These are phyloP conservation scores for Asbolus verrucosus DNA, from an alignment of 1,140 invertebrate species.

Conservation along the genomic window DNA sequence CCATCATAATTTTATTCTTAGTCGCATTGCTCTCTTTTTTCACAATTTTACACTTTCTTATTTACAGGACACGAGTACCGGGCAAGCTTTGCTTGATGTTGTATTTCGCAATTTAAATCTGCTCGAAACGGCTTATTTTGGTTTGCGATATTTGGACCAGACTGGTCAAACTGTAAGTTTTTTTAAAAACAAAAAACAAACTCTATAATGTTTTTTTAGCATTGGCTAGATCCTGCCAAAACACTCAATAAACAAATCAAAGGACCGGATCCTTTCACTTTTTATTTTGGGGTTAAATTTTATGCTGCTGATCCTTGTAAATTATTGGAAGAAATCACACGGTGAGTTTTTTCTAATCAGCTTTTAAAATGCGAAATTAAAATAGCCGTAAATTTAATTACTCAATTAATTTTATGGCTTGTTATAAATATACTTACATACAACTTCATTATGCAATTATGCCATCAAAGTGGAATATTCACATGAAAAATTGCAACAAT, in stretches of 20 bases:
- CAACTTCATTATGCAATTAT: not conserved
- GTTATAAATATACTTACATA: not conserved
- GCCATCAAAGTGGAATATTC: constrained; percentile 13
- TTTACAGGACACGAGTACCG: constrained; percentile 84
- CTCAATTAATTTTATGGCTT: constrained; percentile 10
- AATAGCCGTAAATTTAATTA: constrained; percentile 10
- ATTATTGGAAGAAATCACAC: constrained; percentile 93
- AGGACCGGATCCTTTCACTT: constrained; percentile 83
- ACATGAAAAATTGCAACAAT: constrained; percentile 3
- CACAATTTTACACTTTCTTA: constrained; percentile 35
- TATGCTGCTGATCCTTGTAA: constrained; percentile 98
- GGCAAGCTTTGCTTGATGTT: constrained; percentile 87
- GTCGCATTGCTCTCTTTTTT: too few species aligned
- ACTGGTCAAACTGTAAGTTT: constrained; percentile 87
- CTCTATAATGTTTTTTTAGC: constrained; percentile 69
- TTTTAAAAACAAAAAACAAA: not conserved
- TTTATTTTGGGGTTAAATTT: constrained; percentile 99
- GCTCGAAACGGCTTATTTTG: constrained; percentile 93
- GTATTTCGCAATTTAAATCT: constrained; percentile 92
- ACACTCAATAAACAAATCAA: constrained; percentile 83
- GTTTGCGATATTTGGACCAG: constrained; percentile 87
- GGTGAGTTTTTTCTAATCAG: constrained; percentile 71
- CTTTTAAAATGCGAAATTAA: not conserved
- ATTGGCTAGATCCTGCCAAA: constrained; percentile 91
- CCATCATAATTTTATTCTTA: not conserved